phyloP scores from a whole-genome alignment of 2,797 vertebrate species.

The Gobionotothen gibberifrons region DNA sequence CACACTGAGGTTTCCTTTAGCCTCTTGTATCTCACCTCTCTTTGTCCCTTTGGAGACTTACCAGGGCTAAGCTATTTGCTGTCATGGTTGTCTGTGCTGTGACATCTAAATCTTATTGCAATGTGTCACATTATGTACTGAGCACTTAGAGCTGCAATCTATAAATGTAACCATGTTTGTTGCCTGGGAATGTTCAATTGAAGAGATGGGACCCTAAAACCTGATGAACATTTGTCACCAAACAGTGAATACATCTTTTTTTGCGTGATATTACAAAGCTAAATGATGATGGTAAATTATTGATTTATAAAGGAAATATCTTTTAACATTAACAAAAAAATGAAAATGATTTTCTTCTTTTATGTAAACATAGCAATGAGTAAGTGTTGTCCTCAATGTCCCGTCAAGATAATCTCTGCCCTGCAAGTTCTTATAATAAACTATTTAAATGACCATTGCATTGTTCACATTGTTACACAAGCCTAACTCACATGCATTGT shows the following conservation, averaged over 20 bases:
- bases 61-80: conserved; percentile 61
- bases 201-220: background rate
- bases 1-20: conserved; percentile 70
- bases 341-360: no score
- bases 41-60: conserved; percentile 71
- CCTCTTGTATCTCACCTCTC: conserved; percentile 72
- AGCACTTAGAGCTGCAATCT: conserved; percentile 17
- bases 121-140: conserved; percentile 34
- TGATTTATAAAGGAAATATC: background rate
- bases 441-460: background rate
- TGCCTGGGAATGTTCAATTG: background rate
- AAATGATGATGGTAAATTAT: no score
- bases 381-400: background rate
- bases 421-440: background rate
- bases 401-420: background rate
- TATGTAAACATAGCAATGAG: background rate
- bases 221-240: background rate
- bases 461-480: background rate
- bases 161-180: conserved; percentile 3
- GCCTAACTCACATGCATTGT: background rate
- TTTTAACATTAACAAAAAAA: background rate
- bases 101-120: conserved; percentile 67
- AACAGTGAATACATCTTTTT: background rate
- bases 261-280: background rate
- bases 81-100: conserved; percentile 62